phyloP scores from a whole-genome alignment of 2,888 invertebrate genomes.

The Xestoiulus laeticollis region DNA sequence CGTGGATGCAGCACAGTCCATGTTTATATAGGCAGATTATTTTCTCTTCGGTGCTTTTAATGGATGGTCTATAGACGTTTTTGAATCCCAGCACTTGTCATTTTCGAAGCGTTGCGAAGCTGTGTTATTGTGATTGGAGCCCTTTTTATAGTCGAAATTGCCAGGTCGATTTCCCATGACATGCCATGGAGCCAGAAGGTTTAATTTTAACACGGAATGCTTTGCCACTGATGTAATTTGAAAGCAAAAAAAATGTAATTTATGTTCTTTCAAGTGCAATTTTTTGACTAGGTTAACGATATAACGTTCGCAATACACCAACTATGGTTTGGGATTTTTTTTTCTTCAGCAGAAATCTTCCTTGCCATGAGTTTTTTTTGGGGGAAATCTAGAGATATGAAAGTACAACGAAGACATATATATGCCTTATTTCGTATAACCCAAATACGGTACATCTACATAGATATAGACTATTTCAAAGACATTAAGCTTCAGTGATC shows the following conservation, averaged over 20 bases:
- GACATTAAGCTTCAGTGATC: conserved; percentile 1
- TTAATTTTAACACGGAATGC: conserved; percentile 41
- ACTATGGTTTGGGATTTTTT: not conserved
- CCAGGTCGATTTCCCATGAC: conserved; percentile 40
- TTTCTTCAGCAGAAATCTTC: not conserved
- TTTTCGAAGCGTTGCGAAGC: conserved; percentile 23
- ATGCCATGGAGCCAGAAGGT: conserved; percentile 19
- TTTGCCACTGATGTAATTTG: conserved; percentile 21
- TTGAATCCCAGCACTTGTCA: conserved; percentile 2
- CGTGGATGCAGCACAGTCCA: not conserved
- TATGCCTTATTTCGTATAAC: not conserved
- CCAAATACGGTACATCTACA: not conserved
- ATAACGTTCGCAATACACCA: not conserved
- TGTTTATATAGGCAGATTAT: not conserved
- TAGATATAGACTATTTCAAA: not conserved
- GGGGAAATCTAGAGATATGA: not conserved
- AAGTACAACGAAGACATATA: not conserved
- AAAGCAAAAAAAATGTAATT: conserved; percentile 27
- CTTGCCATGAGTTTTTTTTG: not conserved
- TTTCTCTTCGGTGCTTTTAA: not conserved
- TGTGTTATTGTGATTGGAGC: conserved; percentile 30
- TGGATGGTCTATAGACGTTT: conserved; percentile 1
- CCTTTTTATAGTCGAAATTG: conserved; percentile 39
- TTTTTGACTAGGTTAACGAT: conserved; percentile 33
- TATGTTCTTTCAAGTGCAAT: conserved; percentile 36